Evolutionary conservation across 1,140 invertebrate genomes (phyloP).

Genomic region (Tetraneura akinire): DNA sequence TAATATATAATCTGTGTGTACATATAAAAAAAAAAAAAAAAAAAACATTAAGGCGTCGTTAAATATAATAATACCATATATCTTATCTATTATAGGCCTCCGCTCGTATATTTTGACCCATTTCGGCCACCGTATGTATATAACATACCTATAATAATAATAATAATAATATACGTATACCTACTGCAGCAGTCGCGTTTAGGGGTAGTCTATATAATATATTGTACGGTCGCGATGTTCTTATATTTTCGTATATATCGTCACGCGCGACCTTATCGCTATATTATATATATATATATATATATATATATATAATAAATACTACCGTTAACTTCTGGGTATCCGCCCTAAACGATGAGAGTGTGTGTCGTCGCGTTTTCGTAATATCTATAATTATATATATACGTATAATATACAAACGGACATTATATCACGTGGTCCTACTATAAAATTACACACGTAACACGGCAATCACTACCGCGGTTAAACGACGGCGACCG

Average conservation of each 20-base stretch:
- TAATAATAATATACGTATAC: no score
- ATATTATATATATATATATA: not conserved
- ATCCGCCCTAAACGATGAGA: constrained; percentile 36
- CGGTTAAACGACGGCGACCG: constrained; percentile 30
- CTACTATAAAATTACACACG: constrained; percentile 41
- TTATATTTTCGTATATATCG: constrained; percentile 24
- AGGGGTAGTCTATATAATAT: constrained; percentile 22
- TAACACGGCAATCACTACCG: constrained; percentile 42
- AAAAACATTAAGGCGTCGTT: no score
- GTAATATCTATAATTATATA: constrained; percentile 42
- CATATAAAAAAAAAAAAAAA: no score
- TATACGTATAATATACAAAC: not conserved
- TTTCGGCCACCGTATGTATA: no score
- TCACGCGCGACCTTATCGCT: constrained; percentile 19
- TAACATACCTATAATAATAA: no score
- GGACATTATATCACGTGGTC: no score
- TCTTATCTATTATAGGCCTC: no score
- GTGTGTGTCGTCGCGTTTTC: constrained; percentile 34
- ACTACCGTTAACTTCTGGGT: constrained; percentile 38
- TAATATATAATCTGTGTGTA: no score
- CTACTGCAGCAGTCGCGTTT: no score
- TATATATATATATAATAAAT: not conserved
- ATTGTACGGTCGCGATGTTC: no score
- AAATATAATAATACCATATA: no score
- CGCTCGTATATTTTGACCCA: no score